Evolutionary conservation across 2,797 vertebrate species (phyloP), one percentile per base, ranked within the genome.

Genomic region (Threskiornis aethiopicus): DNA sequence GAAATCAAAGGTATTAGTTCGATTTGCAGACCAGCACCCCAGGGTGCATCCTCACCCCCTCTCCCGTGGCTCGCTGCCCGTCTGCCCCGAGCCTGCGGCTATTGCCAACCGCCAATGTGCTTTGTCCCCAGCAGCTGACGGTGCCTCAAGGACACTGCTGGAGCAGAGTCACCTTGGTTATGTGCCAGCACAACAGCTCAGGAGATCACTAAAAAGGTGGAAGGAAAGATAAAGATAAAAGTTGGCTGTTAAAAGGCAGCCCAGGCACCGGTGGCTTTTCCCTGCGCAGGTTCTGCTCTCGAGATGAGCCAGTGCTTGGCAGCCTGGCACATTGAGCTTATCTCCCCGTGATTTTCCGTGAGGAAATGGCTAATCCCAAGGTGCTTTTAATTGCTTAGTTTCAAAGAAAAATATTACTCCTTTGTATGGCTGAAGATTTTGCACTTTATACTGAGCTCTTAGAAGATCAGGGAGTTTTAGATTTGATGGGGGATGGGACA

Each of bases 401-500:
- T 90, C 90, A 96, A 94, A 96, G 87, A 37, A 91, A 94, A 96
- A 86, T 16, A 25, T 80, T 93, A 39, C 61, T 94, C 19, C 55
- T 57, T 2, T 39, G 70, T 47, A 33, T 16, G 58, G 84, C 20
- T 69, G 87, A 85, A 85, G 92, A 62, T 80, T 65, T 21, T 64
- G 78, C 55, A 18, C 84, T 73, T 87, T 29, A 28, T n/a, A 28
- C 57, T 2, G 62, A 92, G 64, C 35, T 31, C 66, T 87, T 46
- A 28, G 84, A 86, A 65, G 84, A 95, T 64, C 70, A 84, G 69
- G 79, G 62, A 37, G 18, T 33, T 94, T 88, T 55, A 69, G 80
- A 88, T 93, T 86, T 77, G 57, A 44, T 41, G 37, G 42, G 21
- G 44, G 22, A 28, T 51, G 54, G 71, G 66, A 49, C 28, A 37